phyloP scores from a whole-genome alignment of 2,797 vertebrate genomes.

The Arremon aurantiirostris region DNA sequence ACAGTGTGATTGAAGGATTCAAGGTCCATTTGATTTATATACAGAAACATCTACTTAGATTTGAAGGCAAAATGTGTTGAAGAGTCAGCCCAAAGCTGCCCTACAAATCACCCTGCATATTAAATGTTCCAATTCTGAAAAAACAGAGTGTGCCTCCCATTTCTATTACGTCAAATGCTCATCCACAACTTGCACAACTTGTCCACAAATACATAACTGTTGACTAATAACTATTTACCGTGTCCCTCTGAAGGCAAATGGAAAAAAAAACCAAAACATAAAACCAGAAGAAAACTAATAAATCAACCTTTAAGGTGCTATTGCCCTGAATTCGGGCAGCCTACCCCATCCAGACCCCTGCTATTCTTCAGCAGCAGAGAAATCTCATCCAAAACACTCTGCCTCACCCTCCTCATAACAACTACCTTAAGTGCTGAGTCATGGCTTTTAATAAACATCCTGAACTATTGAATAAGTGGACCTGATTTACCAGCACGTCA shows the following conservation, averaged over 20 bases:
- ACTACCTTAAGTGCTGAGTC: not conserved
- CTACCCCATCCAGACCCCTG: not conserved
- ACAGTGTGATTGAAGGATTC: not conserved
- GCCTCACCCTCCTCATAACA: not conserved
- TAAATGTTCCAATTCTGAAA: not conserved
- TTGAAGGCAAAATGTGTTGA: not conserved
- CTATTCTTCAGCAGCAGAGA: not conserved
- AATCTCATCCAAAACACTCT: not conserved
- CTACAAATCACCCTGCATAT: not conserved
- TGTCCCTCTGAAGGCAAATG: fast-evolving
- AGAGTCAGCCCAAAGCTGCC: not conserved
- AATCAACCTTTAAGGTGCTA: not conserved
- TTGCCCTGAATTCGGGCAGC: not conserved
- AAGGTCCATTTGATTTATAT: not conserved
- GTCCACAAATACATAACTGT: not conserved
- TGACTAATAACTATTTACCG: not conserved
- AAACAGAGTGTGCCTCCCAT: not conserved
- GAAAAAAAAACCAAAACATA: fast-evolving
- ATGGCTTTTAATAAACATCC: not conserved
- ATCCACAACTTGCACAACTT: not conserved
- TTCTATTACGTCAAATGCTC: not conserved
- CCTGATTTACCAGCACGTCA: not conserved
- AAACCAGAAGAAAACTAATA: not conserved
- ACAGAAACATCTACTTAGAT: not conserved
- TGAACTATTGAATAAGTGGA: not conserved